These are phyloP conservation scores for Brachionus koreanus DNA, from an alignment of 1,140 invertebrate genomes.

Conservation along the genomic window DNA sequence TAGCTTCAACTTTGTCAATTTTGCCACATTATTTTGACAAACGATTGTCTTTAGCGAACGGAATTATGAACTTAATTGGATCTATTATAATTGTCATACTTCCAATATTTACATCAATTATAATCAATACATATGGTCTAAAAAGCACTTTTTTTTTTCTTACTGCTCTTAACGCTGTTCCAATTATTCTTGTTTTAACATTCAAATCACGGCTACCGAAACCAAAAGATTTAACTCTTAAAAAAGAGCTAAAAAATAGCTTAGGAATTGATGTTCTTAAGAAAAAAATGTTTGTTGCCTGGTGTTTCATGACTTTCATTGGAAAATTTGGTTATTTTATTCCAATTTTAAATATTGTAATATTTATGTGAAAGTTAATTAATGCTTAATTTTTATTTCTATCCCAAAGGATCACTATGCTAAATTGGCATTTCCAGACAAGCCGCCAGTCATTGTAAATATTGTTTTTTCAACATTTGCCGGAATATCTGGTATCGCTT, in stretches of 20 bases:
- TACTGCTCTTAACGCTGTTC: neutral
- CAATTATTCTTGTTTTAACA: neutral
- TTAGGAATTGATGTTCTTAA: neutral
- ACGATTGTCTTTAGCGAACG: slow-evolving; percentile 5
- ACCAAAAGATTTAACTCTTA: neutral
- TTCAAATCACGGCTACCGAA: neutral
- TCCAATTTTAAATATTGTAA: slow-evolving; percentile 31
- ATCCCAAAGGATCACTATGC: slow-evolving; percentile 16
- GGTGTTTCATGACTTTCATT: slow-evolving; percentile 1
- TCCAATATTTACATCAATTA: slow-evolving; percentile 29
- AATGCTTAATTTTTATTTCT: neutral
- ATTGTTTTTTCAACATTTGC: neutral
- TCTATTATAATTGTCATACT: neutral
- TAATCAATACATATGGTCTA: neutral
- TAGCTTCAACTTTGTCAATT: slow-evolving; percentile 4
- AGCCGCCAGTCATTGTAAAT: neutral
- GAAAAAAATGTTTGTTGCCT: slow-evolving; percentile 23
- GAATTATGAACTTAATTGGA: slow-evolving; percentile 38
- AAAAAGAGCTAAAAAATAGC: neutral
- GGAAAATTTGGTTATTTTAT: slow-evolving; percentile 37
- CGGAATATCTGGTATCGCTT: neutral
- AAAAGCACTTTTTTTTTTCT: slow-evolving; percentile 30
- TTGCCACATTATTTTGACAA: slow-evolving; percentile 40
- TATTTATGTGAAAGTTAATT: neutral
- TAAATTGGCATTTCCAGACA: slow-evolving; percentile 9